Base-by-base conservation (phyloP, 2,113 vertebrate genomes). In the Oryzias melastigma region DNA sequence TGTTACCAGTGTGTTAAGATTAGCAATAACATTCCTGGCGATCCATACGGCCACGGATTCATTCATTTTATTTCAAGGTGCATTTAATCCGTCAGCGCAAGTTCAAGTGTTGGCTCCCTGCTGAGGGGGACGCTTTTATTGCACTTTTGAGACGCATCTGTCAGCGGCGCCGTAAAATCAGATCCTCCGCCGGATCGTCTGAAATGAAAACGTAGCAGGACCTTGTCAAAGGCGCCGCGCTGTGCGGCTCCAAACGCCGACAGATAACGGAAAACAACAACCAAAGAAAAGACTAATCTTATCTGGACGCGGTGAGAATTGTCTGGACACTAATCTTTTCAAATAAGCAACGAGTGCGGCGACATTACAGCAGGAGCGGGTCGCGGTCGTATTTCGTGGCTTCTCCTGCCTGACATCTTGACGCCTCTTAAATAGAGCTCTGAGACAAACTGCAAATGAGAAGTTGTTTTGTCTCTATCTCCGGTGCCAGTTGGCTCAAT, bases 321-420 rank as follows among this genome's bases (percentile, higher is more conserved):
- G 29, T 51, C 45, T 61, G 58, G 49, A 62, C 40, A 62, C 69
- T 58, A 74, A 74, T 68, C 57, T 69, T 76, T 73, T 68, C 60
- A 61, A 65, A 82, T 70, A 58, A 82, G 71, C 56, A 60, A 2
- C 5, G 14, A 15, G 62, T 12, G 25, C 47, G 77, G 60, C 75
- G 70, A 70, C 68, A 56, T 68, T 64, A 70, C 58, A 41, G 75
- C 58, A 20, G 43, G 54, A 56, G 40, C 64, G 66, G 57, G 65
- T 55, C 58, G 71, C 7, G 12, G 45, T 48, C 20, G 49, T 71
- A 45, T 59, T 75, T 57, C 46, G 46, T 4, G 24, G 66, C 61
- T 29, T 68, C 76, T 25, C 41, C 19, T 62, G 19, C 20, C 52
- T 58, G 76, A 77, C 70, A 80, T 54, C n/a, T 58, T 29, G 58